Conservation (phyloP, 2,113 vertebrate genomes). For the Himantopus leucocephalus region DNA sequence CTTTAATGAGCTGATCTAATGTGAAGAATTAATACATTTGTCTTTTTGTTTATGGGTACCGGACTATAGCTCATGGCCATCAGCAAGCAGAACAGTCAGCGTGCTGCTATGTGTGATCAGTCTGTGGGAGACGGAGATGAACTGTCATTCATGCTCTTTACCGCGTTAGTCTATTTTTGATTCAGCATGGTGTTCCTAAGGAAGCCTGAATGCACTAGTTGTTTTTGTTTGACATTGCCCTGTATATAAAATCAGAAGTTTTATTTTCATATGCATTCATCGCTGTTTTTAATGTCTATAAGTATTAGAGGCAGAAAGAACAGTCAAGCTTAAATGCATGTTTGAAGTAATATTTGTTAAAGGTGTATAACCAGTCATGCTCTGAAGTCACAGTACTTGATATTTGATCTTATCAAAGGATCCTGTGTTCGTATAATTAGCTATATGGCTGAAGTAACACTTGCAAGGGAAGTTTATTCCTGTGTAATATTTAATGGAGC, state of each 20-base stretch:
- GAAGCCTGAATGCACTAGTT: not conserved
- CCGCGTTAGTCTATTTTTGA: not conserved
- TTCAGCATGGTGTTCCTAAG: not conserved
- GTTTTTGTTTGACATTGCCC: not conserved
- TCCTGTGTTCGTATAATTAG: not conserved
- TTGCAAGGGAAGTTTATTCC: not conserved
- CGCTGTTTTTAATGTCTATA: not conserved
- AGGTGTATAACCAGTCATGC: not conserved
- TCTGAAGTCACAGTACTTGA: not conserved
- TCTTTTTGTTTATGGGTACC: not conserved
- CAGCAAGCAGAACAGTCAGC: not conserved
- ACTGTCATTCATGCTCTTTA: not conserved
- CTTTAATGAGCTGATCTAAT: not conserved
- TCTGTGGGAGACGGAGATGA: not conserved
- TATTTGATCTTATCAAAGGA: not conserved
- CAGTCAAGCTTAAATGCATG: not conserved
- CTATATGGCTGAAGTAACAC: not conserved
- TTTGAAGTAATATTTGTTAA: not conserved
- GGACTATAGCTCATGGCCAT: not conserved
- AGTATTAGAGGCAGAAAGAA: not conserved
- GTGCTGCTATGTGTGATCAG: not conserved
- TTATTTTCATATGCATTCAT: not conserved
- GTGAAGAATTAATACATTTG: not conserved
- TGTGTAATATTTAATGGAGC: not conserved
- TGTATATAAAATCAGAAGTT: not conserved